These are phyloP conservation scores for Leptonema lineaticorne DNA, from an alignment of 1,140 invertebrate species.

Conservation along the genomic window DNA sequence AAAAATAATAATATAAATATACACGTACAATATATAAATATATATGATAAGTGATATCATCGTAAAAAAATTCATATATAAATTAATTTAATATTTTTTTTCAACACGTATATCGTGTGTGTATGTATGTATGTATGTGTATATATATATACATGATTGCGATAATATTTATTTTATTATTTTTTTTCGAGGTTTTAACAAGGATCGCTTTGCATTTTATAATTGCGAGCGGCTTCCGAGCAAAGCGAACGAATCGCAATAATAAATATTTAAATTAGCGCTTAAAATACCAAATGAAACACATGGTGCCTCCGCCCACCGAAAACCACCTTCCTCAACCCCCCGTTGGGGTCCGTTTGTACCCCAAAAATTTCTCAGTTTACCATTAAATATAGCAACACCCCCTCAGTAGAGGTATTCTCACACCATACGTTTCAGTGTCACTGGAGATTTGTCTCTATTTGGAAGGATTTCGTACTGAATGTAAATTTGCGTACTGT, in stretches of 20 bases:
- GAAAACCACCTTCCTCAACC: background rate
- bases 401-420: too few relatives aligned
- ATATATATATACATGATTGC: background rate
- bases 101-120: background rate
- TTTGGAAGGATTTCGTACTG: constrained; percentile 30
- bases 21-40: too few relatives aligned
- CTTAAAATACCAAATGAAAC: constrained; percentile 37
- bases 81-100: background rate
- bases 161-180: constrained; percentile 14
- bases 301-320: constrained; percentile 30
- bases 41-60: constrained; percentile 13
- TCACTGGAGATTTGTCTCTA: constrained; percentile 35
- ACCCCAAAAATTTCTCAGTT: too few relatives aligned
- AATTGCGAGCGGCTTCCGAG: constrained; percentile 22
- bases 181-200: constrained; percentile 5
- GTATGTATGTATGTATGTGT: background rate
- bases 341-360: too few relatives aligned
- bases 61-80: background rate
- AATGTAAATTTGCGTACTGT: constrained; percentile 26
- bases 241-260: constrained; percentile 31
- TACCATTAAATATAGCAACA: too few relatives aligned
- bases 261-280: constrained; percentile 37
- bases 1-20: background rate
- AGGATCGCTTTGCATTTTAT: constrained; percentile 30
- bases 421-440: background rate